These are phyloP conservation scores for Notiomystis cincta DNA, from an alignment of 2,113 vertebrate genomes.

Conservation along the genomic window DNA sequence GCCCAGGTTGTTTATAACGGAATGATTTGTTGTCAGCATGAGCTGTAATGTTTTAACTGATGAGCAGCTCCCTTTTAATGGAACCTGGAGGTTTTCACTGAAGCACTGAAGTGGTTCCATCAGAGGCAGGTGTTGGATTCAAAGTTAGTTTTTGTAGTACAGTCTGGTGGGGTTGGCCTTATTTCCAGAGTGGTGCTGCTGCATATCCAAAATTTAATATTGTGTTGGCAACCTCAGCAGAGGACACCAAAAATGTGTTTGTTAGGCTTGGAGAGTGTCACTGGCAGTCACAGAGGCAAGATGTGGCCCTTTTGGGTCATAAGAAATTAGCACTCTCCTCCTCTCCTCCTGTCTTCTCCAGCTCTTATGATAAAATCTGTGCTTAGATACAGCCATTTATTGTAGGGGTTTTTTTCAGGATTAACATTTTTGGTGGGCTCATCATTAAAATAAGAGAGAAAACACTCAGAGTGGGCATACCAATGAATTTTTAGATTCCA, in stretches of 20 bases:
- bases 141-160: background rate
- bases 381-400: background rate
- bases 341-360: background rate
- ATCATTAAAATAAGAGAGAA: constrained; percentile 1
- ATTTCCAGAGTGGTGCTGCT: background rate
- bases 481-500: constrained; percentile 26
- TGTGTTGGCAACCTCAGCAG: background rate
- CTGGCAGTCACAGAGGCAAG: fast-evolving
- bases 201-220: background rate
- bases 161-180: background rate
- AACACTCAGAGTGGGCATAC: background rate
- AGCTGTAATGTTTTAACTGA: background rate
- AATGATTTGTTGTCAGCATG: background rate
- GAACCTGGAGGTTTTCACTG: background rate
- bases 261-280: fast-evolving
- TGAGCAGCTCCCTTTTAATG: background rate
- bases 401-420: background rate
- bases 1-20: constrained; percentile 8
- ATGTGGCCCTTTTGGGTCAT: background rate
- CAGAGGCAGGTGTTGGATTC: background rate
- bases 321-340: background rate
- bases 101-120: background rate
- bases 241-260: background rate
- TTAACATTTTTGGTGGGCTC: background rate
- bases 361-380: background rate